Percentiles rank a stretch among this genome's conserved stretches.
Evolutionary conservation across 2,797 vertebrate species (phyloP).

Genomic region (Emys orbicularis): DNA sequence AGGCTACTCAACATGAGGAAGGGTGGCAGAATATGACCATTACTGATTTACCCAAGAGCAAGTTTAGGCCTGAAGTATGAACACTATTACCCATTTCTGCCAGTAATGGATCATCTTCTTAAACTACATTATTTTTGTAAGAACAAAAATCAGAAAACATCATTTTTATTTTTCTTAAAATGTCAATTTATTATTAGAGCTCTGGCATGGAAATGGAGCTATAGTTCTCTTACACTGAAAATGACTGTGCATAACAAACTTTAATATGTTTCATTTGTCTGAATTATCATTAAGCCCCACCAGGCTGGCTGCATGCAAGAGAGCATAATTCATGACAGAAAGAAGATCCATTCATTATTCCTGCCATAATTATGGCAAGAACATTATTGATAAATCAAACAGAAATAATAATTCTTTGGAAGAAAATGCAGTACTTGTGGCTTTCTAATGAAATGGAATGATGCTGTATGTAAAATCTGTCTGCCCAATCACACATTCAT

Average conservation of each 20-base stretch:
- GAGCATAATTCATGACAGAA: conserved; percentile 75
- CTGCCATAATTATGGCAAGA: conserved; percentile 78
- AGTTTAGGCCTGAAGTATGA: not conserved
- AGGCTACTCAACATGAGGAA: not conserved
- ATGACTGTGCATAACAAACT: conserved; percentile 51
- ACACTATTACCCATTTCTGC: not conserved
- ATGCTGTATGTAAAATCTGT: conserved; percentile 60
- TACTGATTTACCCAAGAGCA: not conserved
- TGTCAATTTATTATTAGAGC: conserved; percentile 48
- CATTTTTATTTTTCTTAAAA: conserved; percentile 59
- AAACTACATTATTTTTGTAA: conserved; percentile 25
- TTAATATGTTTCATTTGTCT: conserved; percentile 76
- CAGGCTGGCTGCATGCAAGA: conserved; percentile 53
- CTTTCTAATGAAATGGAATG: conserved; percentile 62
- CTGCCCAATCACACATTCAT: conserved; percentile 18
- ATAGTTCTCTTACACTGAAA: conserved; percentile 48
- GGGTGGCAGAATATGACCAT: not conserved
- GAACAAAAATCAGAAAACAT: conserved; percentile 43
- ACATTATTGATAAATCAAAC: conserved; percentile 80
- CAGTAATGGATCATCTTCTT: conserved; percentile 20
- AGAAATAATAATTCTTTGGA: conserved; percentile 71
- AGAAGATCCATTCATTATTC: conserved; percentile 81
- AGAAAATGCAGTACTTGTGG: conserved; percentile 59
- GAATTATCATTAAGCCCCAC: conserved; percentile 66
- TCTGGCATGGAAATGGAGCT: conserved; percentile 41